Evolutionary conservation across 2,888 invertebrate genomes (phyloP).

Genomic region (Cabera pusaria): DNA sequence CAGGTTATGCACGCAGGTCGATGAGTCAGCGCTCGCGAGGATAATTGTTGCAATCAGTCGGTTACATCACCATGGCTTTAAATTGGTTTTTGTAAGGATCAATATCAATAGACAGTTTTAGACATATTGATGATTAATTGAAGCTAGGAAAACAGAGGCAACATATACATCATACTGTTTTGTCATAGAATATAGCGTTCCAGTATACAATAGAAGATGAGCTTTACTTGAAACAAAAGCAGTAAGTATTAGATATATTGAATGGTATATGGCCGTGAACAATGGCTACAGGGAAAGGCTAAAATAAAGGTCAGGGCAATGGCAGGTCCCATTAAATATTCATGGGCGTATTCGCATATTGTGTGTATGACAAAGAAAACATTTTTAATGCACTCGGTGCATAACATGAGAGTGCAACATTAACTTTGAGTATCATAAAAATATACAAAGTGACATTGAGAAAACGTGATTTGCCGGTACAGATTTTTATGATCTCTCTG

Average conservation of each 20-base stretch:
- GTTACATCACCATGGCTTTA: conserved; percentile 53
- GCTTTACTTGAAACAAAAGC: conserved; percentile 52
- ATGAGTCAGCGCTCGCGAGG: conserved; percentile 60
- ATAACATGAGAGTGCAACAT: conserved; percentile 39
- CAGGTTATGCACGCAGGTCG: conserved; percentile 35
- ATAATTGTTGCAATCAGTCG: conserved; percentile 59
- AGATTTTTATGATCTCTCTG: conserved; percentile 36
- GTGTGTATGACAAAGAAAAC: conserved; percentile 56
- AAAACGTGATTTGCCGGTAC: conserved; percentile 47
- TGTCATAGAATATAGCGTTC: conserved; percentile 12
- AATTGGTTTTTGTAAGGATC: conserved; percentile 32
- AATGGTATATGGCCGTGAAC: conserved; percentile 49
- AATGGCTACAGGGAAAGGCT: conserved; percentile 64
- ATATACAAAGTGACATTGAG: conserved; percentile 51
- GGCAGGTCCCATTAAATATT: conserved; percentile 67
- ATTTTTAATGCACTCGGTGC: conserved; percentile 50
- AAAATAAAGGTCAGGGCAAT: conserved; percentile 72
- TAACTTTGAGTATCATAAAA: conserved; percentile 44
- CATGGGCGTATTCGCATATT: conserved; percentile 66
- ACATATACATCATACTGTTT: conserved; percentile 20
- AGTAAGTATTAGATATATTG: conserved; percentile 57
- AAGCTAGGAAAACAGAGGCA: conserved; percentile 21
- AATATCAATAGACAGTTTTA: conserved; percentile 5
- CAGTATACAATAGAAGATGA: conserved; percentile 23
- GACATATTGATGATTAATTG: conserved; percentile 13